A percentile compares a stretch with the other conserved stretches of the same genome.
phyloP scores from a whole-genome alignment of 2,113 vertebrate species.

The Mobula hypostoma region DNA sequence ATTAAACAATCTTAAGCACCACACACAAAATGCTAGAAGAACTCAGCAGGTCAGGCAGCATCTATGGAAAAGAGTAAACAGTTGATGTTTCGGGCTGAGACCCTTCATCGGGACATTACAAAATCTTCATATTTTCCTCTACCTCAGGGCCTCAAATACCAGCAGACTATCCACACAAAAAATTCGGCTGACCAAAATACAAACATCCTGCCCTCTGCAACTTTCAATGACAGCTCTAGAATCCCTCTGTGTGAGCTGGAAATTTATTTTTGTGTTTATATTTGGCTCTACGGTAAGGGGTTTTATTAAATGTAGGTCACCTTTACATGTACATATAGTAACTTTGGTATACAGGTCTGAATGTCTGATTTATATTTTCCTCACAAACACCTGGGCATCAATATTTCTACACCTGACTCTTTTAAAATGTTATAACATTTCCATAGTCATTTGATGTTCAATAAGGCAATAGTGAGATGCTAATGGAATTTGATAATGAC shows the following conservation, averaged over 20 bases:
- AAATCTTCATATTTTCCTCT: neutral
- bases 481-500: slow-evolving; percentile 14
- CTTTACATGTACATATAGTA: neutral
- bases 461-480: no score
- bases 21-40: no score
- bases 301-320: neutral
- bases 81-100: no score
- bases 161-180: neutral
- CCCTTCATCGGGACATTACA: no score
- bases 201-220: neutral
- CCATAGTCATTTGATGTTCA: neutral
- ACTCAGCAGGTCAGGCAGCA: no score
- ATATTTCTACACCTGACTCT: neutral
- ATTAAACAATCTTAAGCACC: no score
- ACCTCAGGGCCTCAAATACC: neutral
- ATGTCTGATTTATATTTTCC: neutral
- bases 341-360: neutral
- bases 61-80: no score
- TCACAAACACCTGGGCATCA: neutral
- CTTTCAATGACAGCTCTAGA: neutral
- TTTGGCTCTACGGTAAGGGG: neutral
- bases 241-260: neutral
- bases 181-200: neutral
- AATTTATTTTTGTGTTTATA: neutral
- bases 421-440: neutral